Base-by-base conservation (phyloP, 2,888 invertebrate species). In the Hydropsyche betteni region DNA sequence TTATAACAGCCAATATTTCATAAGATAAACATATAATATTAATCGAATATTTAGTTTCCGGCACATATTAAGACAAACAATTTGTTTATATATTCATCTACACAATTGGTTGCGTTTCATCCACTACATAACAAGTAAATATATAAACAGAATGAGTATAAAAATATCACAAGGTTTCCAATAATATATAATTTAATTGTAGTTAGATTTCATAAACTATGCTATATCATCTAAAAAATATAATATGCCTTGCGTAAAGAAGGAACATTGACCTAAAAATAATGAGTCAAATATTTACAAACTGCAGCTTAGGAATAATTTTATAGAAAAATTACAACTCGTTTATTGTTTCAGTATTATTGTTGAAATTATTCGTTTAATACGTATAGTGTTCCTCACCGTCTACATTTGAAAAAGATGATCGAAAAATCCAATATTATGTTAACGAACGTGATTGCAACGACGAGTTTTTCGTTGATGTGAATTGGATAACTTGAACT, bases 191-290 rank as follows among this genome's bases (percentile, higher is more conserved):
- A 33, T 44, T 33, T 64, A 36, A 33, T 33, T n/a, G 34, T 64
- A 36, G 5, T 64, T 64, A 64, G 34, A 8, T 44, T 36, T 64
- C 36, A 64, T 64, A n/a, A 33, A 64, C 36, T 64, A 64, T 36
- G 36, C 36, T 64, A 64, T 64, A 33, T 64, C 64, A 36, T 64
- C 64, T 64, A 64, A 64, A 64, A 64, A 64, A 64, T 64, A 64
- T 64, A 64, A 64, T 64, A 64, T 64, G 64, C 64, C 64, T 64
- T 36, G 64, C 64, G 36, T 36, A 64, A 64, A 64, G 64, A 64
- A 64, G 64, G 64, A 64, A 64, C 64, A 64, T 64, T 64, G 64
- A 64, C 64, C 64, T 64, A 64, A 64, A 64, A 64, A 64, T 64
- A 64, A 64, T 36, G n/a, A 33, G n/a, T 69, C 24, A 34, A 50